Base-by-base conservation (phyloP, 2,797 vertebrate species). In the Coregonus sp. region DNA sequence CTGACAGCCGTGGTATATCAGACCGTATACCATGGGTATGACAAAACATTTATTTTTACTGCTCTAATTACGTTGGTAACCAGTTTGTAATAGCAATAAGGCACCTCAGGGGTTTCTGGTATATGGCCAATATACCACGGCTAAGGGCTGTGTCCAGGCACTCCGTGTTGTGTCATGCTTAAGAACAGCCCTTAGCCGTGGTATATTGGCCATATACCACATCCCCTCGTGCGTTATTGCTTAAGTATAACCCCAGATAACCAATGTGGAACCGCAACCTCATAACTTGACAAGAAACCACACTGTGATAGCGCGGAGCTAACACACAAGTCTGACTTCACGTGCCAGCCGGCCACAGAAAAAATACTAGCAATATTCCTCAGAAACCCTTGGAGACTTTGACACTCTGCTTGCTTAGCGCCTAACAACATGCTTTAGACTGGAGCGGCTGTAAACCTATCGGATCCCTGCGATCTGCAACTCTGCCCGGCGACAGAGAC, bases 401-500 rank as follows among this genome's bases (percentile, higher is more conserved):
- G 82, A 87, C 77, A 14, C 25, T 31, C 89, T 88, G 84, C 88
- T 90, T 81, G 86, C 87, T 90, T 86, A 89, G 89, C 74, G 75
- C 87, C 81, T 83, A 84, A 92, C 91, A 92, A 90, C 91, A 88
- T 82, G 86, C 89, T 85, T 83, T 63, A 79, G 85, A 89, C 80
- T 35, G 33, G 52, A 72, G 54, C 4, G 14, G 16, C 85, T 78
- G 81, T 86, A 88, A 91, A 92, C 93, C 93, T 93, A 95, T 92
- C 85, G 84, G 81, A 92, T 92, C 87, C 85, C 86, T 84, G 87
- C 89, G 70, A 91, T 91, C 89, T 90, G 76, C 78, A 89, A 93
- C 90, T 93, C 93, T 95, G 94, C 94, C 94, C 75, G 80, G 86
- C 83, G 91, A 95, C 94, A 94, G 90, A 86, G 85, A 68, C 76